Base-by-base conservation (phyloP, 2,113 vertebrate species). In the Tauraco erythrolophus region DNA sequence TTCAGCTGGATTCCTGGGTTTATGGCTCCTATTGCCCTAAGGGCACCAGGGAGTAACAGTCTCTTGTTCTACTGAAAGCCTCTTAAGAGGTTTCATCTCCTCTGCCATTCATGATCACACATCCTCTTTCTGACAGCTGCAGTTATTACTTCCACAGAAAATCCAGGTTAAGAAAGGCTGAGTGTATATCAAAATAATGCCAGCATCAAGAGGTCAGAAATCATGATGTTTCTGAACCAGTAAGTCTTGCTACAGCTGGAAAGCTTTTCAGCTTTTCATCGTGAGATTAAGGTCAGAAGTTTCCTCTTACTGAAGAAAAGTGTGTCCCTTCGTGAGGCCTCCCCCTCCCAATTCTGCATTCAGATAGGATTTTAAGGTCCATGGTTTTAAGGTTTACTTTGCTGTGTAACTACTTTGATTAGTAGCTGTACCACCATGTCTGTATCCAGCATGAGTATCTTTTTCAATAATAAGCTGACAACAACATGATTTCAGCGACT, bases 111-210 rank as follows among this genome's bases (percentile, higher is more conserved):
- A 53, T 37, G 84, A 48, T 85, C 72, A 82, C 69, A 25, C 30
- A 88, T 23, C 33, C 41, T 79, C 45, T 43, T 95, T 90, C 84
- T 92, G 77, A 62, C 57, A 84, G 77, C 51, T 84, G 27, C 41
- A 64, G 48, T 53, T 89, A 93, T 57, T 91, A 79, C 57, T 82
- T 81, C 48, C 84, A 88, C 0, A 1, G 74, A 94, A 96, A 91
- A 89, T 84, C 31, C 65, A 76, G 45, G 77, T 89, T 95, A 96
- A 93, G 87, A 94, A 82, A 82, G 30, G 27, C 57, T 88, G 84
- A 89, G 24, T 45, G 37, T 69, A n/a, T 82, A 80, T 76, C 81
- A 90, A 76, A 89, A 68, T 61, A 94, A 95, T 39, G 48, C 12
- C 65, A 84, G 54, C 50, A 65, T 64, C 69, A 84, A 68, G 70